Evolutionary conservation across 2,113 vertebrate genomes (phyloP).

Genomic region (Psophia crepitans): DNA sequence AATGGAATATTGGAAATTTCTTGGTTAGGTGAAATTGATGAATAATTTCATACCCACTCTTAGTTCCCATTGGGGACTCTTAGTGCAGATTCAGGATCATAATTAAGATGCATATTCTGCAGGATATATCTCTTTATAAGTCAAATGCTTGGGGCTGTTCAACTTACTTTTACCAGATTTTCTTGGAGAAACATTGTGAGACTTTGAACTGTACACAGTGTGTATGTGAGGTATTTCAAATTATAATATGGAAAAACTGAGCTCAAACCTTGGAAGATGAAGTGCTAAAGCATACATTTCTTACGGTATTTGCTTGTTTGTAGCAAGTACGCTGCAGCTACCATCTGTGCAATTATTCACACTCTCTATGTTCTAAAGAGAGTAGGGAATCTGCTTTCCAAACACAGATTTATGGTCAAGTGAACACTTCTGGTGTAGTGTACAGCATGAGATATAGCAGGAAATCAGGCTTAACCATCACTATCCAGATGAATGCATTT

Average conservation of each 20-base stretch:
- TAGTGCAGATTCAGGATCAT: not conserved
- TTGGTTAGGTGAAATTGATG: not conserved
- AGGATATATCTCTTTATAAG: not conserved
- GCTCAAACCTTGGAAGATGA: not conserved
- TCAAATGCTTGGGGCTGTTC: not conserved
- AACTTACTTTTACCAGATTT: not conserved
- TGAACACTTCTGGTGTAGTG: not conserved
- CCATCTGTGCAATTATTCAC: not conserved
- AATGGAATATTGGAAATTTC: not conserved
- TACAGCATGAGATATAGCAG: not conserved
- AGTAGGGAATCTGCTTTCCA: not conserved
- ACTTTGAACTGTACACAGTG: not conserved
- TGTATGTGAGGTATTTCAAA: not conserved
- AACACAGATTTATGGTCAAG: not conserved
- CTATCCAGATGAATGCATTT: not conserved
- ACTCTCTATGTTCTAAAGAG: not conserved
- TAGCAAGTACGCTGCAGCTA: not conserved
- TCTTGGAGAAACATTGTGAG: not conserved
- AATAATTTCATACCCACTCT: not conserved
- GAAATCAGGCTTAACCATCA: not conserved
- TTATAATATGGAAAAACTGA: not conserved
- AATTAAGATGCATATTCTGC: not conserved
- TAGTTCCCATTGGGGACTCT: not conserved
- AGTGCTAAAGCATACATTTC: not conserved
- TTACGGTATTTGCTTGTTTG: not conserved